phyloP scores from a whole-genome alignment of 2,113 vertebrate genomes.

The Prietella phreatophila region DNA sequence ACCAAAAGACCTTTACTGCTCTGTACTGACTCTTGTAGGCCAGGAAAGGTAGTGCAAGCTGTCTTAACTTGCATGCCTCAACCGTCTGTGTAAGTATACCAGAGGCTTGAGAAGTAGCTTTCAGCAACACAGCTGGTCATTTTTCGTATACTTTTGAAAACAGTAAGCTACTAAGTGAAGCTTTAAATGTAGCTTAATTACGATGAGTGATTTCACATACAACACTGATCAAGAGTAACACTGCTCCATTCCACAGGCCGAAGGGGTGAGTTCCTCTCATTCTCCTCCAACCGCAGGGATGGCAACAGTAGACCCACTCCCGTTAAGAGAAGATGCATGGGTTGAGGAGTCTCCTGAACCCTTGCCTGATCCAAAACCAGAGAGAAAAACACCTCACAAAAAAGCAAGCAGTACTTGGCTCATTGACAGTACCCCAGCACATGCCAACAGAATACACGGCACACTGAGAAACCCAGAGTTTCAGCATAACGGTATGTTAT shows the following conservation, averaged over 20 bases:
- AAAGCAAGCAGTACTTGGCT: slow-evolving; percentile 28
- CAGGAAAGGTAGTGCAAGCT: no score
- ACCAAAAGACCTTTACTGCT: no score
- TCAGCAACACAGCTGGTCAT: neutral
- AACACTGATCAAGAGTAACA: neutral
- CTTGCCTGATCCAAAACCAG: slow-evolving; percentile 35
- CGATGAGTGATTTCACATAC: neutral
- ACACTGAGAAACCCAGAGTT: slow-evolving; percentile 81
- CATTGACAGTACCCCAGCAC: slow-evolving; percentile 18
- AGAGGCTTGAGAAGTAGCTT: no score
- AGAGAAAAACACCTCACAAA: slow-evolving; percentile 35
- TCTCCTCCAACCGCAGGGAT: slow-evolving; percentile 75
- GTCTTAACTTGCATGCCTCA: no score
- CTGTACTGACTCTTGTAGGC: no score
- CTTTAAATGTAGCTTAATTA: neutral
- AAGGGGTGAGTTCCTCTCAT: neutral
- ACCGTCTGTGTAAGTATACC: no score
- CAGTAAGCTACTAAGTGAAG: neutral
- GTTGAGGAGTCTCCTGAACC: slow-evolving; percentile 35
- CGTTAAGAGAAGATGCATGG: slow-evolving; percentile 72
- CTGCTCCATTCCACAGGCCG: slow-evolving; percentile 31
- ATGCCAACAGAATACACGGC: slow-evolving; percentile 77
- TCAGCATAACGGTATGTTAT: slow-evolving; percentile 79
- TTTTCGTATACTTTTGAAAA: neutral
- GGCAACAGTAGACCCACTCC: slow-evolving; percentile 78